These are phyloP conservation scores for Tetropium fuscum DNA, from an alignment of 2,888 invertebrate species.

Conservation along the genomic window DNA sequence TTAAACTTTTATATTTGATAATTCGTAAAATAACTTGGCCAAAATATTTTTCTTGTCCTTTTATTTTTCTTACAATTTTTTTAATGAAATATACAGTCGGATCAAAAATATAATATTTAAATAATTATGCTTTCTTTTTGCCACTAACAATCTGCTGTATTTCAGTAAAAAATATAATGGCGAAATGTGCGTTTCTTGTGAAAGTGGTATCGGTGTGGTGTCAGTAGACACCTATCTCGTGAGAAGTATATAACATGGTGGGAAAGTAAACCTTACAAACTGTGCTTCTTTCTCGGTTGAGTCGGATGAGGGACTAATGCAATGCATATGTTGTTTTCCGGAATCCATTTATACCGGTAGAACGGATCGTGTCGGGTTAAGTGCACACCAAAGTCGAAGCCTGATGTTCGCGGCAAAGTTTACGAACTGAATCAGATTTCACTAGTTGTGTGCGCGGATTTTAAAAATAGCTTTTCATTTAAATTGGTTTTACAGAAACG, in stretches of 20 bases:
- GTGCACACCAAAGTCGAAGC: slow-evolving; percentile 54
- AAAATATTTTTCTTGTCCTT: too few species aligned
- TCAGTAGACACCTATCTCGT: slow-evolving; percentile 6
- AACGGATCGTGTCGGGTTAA: slow-evolving; percentile 60
- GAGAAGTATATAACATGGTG: slow-evolving; percentile 8
- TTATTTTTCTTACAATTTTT: too few species aligned
- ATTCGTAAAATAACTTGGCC: too few species aligned
- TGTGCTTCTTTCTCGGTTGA: slow-evolving; percentile 31
- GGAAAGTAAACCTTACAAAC: slow-evolving; percentile 16
- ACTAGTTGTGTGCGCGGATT: slow-evolving; percentile 27
- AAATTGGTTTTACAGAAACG: slow-evolving; percentile 5
- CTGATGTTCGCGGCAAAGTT: slow-evolving; percentile 31
- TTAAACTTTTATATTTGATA: too few species aligned
- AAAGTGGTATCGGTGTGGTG: slow-evolving; percentile 2
- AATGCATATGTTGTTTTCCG: slow-evolving; percentile 64
- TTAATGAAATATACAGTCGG: too few species aligned
- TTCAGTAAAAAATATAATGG: not conserved
- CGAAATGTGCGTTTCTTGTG: not conserved
- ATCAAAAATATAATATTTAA: too few species aligned
- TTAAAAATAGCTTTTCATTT: slow-evolving; percentile 21
- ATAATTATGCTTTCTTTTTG: not conserved
- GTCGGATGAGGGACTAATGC: slow-evolving; percentile 57
- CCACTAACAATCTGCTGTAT: slow-evolving; percentile 1
- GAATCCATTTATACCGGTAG: slow-evolving; percentile 63
- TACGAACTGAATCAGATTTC: slow-evolving; percentile 31